Evolutionary conservation across 1,140 invertebrate genomes (phyloP).

Genomic region (Drosophila truncata): DNA sequence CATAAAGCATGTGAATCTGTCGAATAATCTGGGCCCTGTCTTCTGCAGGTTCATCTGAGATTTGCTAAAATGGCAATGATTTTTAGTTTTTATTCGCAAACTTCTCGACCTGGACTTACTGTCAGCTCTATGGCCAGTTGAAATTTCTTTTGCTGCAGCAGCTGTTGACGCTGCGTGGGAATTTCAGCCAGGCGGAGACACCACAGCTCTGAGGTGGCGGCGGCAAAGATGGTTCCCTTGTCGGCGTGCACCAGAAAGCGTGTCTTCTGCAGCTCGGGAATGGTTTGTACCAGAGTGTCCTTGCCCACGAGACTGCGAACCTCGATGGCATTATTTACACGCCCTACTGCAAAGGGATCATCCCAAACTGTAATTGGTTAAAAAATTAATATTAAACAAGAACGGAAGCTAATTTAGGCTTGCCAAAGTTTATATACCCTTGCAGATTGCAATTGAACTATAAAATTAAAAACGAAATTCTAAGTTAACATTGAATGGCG

Average conservation of each 20-base stretch:
- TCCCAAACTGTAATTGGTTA: conserved; percentile 91
- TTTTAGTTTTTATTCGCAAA: background rate
- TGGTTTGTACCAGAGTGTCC: conserved; percentile 90
- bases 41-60: conserved; percentile 92
- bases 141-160: conserved; percentile 96
- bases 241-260: conserved; percentile 89
- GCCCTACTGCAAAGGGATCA: conserved; percentile 94
- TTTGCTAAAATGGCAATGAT: conserved; percentile 87
- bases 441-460: too few relatives aligned
- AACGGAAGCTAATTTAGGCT: too few relatives aligned
- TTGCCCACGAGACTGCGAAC: conserved; percentile 92
- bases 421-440: too few relatives aligned
- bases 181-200: conserved; percentile 92
- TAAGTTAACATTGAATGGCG: too few relatives aligned
- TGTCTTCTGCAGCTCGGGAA: conserved; percentile 90
- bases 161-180: conserved; percentile 91
- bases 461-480: too few relatives aligned
- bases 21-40: conserved; percentile 93
- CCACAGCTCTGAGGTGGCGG: conserved; percentile 95
- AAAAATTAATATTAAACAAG: background rate
- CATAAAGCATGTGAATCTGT: conserved; percentile 95
- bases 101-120: conserved; percentile 87
- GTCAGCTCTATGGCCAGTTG: conserved; percentile 96
- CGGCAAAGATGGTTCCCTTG: conserved; percentile 93
- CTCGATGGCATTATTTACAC: conserved; percentile 93